Evolutionary conservation across 2,797 vertebrate species (phyloP).

Genomic region (Petrocephalus schoutedeni): DNA sequence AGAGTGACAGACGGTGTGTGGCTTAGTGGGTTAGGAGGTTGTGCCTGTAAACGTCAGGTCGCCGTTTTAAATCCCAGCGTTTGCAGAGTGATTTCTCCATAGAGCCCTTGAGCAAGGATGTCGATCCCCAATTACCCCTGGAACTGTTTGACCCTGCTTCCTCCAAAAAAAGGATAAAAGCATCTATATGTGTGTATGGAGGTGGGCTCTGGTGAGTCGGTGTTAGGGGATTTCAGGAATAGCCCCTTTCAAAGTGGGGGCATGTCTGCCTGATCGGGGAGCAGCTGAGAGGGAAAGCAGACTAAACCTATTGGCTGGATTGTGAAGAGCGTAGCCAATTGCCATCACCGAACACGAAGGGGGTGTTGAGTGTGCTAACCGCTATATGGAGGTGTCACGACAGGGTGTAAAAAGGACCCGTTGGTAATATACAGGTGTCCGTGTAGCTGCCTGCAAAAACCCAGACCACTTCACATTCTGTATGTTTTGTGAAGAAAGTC

Average conservation of each 20-base stretch:
- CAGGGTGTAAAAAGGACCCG: background rate
- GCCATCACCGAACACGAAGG: background rate
- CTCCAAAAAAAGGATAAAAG: background rate
- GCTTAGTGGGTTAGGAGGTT: background rate
- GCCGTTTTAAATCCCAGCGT: background rate
- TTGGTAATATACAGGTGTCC: background rate
- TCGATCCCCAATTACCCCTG: background rate
- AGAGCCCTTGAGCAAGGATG: no score
- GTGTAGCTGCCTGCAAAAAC: background rate
- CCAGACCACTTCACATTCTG: background rate
- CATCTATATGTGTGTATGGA: background rate
- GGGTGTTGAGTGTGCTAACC: background rate
- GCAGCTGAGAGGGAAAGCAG: background rate
- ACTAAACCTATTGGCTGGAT: background rate
- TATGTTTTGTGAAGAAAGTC: background rate
- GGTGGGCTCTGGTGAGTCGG: background rate
- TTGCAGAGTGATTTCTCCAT: background rate
- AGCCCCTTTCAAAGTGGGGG: background rate
- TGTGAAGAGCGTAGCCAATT: background rate
- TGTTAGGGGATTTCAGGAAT: background rate
- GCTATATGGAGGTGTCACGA: background rate
- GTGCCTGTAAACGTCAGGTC: background rate
- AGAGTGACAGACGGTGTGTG: no score
- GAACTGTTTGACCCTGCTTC: background rate
- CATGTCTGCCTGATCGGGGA: background rate